Evolutionary conservation across 2,797 vertebrate species (phyloP), one percentile per base, ranked within the genome.

Genomic region (Gymnodraco acuticeps): DNA sequence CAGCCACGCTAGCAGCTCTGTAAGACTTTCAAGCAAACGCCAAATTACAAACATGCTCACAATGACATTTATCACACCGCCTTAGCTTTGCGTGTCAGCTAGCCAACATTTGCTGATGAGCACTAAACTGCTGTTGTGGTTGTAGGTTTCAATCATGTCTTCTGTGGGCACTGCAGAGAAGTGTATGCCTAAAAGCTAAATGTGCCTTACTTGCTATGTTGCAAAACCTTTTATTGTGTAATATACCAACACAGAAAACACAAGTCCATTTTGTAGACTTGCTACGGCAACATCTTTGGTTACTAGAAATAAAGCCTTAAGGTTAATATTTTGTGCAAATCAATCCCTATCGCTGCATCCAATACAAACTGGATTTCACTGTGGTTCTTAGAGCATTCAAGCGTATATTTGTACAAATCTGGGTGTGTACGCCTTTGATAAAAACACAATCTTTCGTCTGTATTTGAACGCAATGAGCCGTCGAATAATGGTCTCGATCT

Each of bases 381-480:
- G 4, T 33, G 38, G n/a, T 64, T 41, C 33, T 16, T 38, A 62
- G 45, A 70, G 59, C 50, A 64, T 42, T 54, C 63, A 67, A 27
- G 23, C 47, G 62, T 62, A 15, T 3, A 1, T 67, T 56, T 61
- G 41, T 52, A 23, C 58, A 72, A 31, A 65, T 70, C 12, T 64
- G 60, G 63, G 78, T 69, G 78, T 80, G 75, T 81, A 12, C 17
- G 1, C 10, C 59, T 51, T 59, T 14, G 50, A 51, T 55, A 46
- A 71, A 42, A 64, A 60, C 43, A 51, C 64, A 54, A 27, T 60
- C 19, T 20, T 51, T 23, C 3, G 0, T 46, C 55, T 62, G 31
- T 0, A 48, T 55, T 56, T 64, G 23, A 75, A 56, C 5, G 7
- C 61, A 73, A 9, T 31, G 43, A 69, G 41, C 46, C 13, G 2